Percentiles rank a stretch among this genome's conserved stretches.
phyloP scores from a whole-genome alignment of 2,888 invertebrate genomes.

The Conomelus anceps region DNA sequence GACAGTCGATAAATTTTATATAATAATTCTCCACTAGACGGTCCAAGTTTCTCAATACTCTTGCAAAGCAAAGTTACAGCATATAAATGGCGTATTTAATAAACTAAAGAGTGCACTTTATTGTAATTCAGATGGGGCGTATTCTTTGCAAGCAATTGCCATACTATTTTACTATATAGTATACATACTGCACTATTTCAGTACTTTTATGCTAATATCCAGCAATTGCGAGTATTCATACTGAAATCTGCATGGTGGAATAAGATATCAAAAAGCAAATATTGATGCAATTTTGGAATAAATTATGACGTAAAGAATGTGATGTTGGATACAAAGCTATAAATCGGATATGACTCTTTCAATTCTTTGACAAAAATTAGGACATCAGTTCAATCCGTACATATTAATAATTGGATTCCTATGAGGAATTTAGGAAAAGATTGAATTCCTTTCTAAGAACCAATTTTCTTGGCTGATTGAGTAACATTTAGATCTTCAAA shows the following conservation, averaged over 20 bases:
- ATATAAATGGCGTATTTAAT: not conserved
- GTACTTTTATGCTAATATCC: not conserved
- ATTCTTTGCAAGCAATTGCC: not conserved
- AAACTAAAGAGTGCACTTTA: not conserved
- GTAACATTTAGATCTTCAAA: too few species aligned
- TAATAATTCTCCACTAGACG: not conserved
- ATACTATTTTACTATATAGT: not conserved
- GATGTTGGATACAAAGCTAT: not conserved
- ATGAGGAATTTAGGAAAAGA: too few species aligned
- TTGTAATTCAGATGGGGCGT: not conserved
- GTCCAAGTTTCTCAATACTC: not conserved
- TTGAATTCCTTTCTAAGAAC: too few species aligned
- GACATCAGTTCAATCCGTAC: too few species aligned
- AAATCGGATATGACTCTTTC: too few species aligned
- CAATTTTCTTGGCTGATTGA: too few species aligned
- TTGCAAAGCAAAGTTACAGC: not conserved
- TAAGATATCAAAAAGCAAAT: not conserved
- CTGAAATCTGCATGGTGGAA: too few species aligned
- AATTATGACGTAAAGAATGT: not conserved
- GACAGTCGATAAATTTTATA: not conserved
- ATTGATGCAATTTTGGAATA: not conserved
- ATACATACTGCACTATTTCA: not conserved
- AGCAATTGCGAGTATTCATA: not conserved
- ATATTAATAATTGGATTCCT: too few species aligned
- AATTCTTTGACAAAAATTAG: too few species aligned